Evolutionary conservation across 2,888 invertebrate species (phyloP).

Genomic region (Electrophaes corylata): DNA sequence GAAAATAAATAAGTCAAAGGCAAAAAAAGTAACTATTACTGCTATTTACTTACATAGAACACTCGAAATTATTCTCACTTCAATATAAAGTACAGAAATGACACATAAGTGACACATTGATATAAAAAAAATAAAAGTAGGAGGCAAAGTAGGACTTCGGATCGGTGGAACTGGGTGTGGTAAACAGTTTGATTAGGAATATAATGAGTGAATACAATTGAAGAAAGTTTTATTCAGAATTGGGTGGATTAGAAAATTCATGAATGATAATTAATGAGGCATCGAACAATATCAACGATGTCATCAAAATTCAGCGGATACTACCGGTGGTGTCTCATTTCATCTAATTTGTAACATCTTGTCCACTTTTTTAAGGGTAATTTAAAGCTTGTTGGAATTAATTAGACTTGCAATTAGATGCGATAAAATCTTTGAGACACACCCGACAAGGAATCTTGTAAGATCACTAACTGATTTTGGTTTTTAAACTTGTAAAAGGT

Average conservation of each 20-base stretch:
- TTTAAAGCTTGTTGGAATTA: constrained; percentile 50
- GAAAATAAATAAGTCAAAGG: too few species aligned
- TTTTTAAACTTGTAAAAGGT: constrained; percentile 24
- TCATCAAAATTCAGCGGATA: constrained; percentile 30
- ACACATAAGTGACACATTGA: too few species aligned
- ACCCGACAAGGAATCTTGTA: constrained; percentile 44
- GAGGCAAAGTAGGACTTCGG: too few species aligned
- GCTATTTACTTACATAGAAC: too few species aligned
- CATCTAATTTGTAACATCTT: constrained; percentile 46
- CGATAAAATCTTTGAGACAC: constrained; percentile 49
- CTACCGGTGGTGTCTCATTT: constrained; percentile 28
- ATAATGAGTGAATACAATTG: neutral
- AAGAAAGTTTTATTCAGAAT: neutral
- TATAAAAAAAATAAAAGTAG: too few species aligned
- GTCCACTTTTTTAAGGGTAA: constrained; percentile 45
- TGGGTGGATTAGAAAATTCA: neutral
- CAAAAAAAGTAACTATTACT: too few species aligned
- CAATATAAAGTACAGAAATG: too few species aligned
- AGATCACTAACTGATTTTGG: constrained; percentile 29
- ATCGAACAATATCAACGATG: constrained; percentile 4
- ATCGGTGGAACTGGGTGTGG: too few species aligned
- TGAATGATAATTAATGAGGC: neutral
- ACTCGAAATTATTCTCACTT: too few species aligned
- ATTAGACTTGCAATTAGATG: constrained; percentile 57
- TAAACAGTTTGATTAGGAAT: too few species aligned